phyloP scores from a whole-genome alignment of 2,888 invertebrate species.

The Tetranychus truncatus region DNA sequence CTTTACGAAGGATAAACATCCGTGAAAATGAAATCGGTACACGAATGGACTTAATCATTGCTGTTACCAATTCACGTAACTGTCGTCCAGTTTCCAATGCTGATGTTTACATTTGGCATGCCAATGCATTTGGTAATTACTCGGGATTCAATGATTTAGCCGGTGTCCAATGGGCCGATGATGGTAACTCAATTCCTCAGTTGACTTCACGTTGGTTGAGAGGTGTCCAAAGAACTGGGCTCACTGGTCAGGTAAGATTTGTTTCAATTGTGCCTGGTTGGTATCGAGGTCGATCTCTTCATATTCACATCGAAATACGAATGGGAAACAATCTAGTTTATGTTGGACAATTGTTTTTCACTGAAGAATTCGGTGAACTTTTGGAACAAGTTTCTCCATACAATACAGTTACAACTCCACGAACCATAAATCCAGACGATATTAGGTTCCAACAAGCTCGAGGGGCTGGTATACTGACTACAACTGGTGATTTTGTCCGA shows the following conservation, averaged over 20 bases:
- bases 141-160: constrained; percentile 13
- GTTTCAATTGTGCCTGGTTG: constrained; percentile 1
- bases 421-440: not conserved
- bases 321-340: not conserved
- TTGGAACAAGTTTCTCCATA: constrained; percentile 3
- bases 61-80: constrained; percentile 15
- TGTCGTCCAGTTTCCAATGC: constrained; percentile 17
- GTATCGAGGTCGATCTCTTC: not conserved
- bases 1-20: constrained; percentile 15
- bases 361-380: not conserved
- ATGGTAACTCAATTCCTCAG: not conserved
- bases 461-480: not conserved
- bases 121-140: constrained; percentile 15
- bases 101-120: constrained; percentile 18
- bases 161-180: not conserved
- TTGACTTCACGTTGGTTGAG: not conserved
- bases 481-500: not conserved
- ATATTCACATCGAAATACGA: constrained; percentile 3
- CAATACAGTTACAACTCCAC: not conserved
- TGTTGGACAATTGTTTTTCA: constrained; percentile 2
- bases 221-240: not conserved
- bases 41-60: constrained; percentile 12
- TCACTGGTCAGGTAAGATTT: not conserved
- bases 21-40: constrained; percentile 14
- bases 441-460: not conserved